A percentile compares a stretch with the other conserved stretches of the same genome.
These are phyloP conservation scores for Spheniscus humboldti DNA, from an alignment of 2,797 vertebrate genomes.

Conservation along the genomic window DNA sequence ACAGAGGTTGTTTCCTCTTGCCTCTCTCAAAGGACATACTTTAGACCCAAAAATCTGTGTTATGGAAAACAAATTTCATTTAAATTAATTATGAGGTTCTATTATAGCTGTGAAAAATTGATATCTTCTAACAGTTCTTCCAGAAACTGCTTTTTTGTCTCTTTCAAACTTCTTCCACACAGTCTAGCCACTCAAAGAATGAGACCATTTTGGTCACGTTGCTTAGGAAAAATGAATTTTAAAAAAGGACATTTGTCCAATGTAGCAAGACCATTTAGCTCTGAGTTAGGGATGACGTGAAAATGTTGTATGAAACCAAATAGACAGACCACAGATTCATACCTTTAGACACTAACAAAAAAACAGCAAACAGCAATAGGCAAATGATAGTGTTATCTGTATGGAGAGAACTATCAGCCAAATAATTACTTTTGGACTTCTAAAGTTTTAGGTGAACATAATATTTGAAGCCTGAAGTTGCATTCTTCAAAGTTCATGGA, in stretches of 20 bases:
- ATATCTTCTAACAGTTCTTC: constrained; percentile 1
- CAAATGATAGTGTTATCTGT: not conserved
- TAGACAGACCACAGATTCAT: not conserved
- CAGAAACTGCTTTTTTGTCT: not conserved
- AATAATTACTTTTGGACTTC: not conserved
- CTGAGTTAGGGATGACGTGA: not conserved
- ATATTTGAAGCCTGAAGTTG: not conserved
- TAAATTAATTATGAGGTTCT: constrained; percentile 59
- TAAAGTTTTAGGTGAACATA: not conserved
- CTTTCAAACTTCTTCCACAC: not conserved
- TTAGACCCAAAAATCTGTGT: constrained; percentile 34
- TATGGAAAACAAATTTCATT: constrained; percentile 52
- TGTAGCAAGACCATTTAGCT: not conserved
- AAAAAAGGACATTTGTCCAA: not conserved
- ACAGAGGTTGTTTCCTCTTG: constrained; percentile 52
- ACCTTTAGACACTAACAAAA: not conserved
- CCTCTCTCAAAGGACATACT: constrained; percentile 35
- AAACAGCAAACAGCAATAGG: not conserved
- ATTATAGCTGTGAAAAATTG: constrained; percentile 13
- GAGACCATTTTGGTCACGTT: not conserved
- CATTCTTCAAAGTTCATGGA: not conserved
- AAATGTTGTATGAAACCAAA: not conserved
- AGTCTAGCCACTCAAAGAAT: not conserved
- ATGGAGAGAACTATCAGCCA: not conserved
- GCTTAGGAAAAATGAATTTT: not conserved